Percentiles rank a stretch among this genome's conserved stretches.
phyloP scores from a whole-genome alignment of 1,140 invertebrate genomes.

The Drosophila quadrilineata region DNA sequence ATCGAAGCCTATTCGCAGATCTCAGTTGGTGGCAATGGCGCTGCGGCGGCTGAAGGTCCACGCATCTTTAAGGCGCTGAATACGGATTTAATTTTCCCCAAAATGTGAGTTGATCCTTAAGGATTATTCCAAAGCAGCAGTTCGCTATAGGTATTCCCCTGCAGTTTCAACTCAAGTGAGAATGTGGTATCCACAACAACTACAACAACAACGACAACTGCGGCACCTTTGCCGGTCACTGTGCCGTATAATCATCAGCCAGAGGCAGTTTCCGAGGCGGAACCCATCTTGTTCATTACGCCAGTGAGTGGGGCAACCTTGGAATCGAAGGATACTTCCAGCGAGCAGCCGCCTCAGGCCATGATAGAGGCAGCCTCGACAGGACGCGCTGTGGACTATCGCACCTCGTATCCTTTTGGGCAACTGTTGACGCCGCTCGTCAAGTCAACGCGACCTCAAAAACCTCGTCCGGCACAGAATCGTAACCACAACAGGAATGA shows the following conservation, averaged over 20 bases:
- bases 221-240: slow-evolving; percentile 21
- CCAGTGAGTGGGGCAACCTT: slow-evolving; percentile 15
- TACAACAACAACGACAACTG: slow-evolving; percentile 17
- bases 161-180: slow-evolving; percentile 72
- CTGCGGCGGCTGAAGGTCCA: slow-evolving; percentile 48
- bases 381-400: slow-evolving; percentile 75
- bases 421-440: slow-evolving; percentile 67
- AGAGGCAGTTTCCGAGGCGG: neutral
- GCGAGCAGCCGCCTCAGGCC: slow-evolving; percentile 11
- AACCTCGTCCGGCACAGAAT: slow-evolving; percentile 42
- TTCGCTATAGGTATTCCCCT: neutral
- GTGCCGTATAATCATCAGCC: slow-evolving; percentile 61
- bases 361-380: slow-evolving; percentile 52
- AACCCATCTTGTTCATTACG: slow-evolving; percentile 48
- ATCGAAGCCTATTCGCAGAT: slow-evolving; percentile 61
- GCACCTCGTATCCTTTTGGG: slow-evolving; percentile 68
- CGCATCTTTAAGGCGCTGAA: slow-evolving; percentile 74
- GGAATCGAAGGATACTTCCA: neutral
- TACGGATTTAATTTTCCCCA: slow-evolving; percentile 76
- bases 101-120: slow-evolving; percentile 52
- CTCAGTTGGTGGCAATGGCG: slow-evolving; percentile 24
- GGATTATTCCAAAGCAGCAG: neutral
- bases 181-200: slow-evolving; percentile 60
- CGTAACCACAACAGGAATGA: slow-evolving; percentile 38
- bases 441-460: slow-evolving; percentile 45